These are phyloP conservation scores for Azorinus chamasolen DNA, from an alignment of 2,888 invertebrate species.

Conservation along the genomic window DNA sequence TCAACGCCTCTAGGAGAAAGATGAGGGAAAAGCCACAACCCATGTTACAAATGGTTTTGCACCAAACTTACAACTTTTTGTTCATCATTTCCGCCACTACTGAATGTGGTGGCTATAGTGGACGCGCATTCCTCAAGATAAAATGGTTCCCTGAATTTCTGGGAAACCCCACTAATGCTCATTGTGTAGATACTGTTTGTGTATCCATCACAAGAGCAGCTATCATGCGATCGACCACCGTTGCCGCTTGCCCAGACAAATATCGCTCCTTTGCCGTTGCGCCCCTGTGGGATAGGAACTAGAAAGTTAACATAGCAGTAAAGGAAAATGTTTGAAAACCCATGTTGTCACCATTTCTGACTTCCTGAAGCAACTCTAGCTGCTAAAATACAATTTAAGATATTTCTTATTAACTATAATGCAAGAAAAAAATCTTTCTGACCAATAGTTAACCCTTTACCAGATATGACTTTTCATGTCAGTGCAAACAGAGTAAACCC, in stretches of 20 bases:
- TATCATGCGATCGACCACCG: slow-evolving; percentile 55
- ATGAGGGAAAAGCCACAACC: no score
- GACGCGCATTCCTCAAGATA: slow-evolving; percentile 63
- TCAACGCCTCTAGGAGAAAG: no score
- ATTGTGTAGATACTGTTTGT: slow-evolving; percentile 65
- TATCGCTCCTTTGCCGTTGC: slow-evolving; percentile 61
- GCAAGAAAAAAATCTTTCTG: no score
- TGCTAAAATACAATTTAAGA: no score
- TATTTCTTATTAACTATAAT: no score
- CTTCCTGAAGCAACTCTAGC: no score
- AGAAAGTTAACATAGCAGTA: not conserved
- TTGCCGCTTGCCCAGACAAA: slow-evolving; percentile 68
- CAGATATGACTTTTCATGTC: no score
- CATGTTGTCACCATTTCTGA: no score
- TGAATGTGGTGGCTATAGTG: slow-evolving; percentile 62
- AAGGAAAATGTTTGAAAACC: no score
- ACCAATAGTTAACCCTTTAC: no score
- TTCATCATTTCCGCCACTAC: slow-evolving; percentile 56
- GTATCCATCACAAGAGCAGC: slow-evolving; percentile 63
- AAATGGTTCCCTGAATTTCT: slow-evolving; percentile 47
- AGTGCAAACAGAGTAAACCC: no score
- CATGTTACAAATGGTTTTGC: no score
- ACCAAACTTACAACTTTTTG: slow-evolving; percentile 56
- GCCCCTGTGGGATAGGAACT: slow-evolving; percentile 50
- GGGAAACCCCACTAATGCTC: slow-evolving; percentile 61